Evolutionary conservation across 1,140 invertebrate genomes (phyloP).

Genomic region (Drosophila baimaii): DNA sequence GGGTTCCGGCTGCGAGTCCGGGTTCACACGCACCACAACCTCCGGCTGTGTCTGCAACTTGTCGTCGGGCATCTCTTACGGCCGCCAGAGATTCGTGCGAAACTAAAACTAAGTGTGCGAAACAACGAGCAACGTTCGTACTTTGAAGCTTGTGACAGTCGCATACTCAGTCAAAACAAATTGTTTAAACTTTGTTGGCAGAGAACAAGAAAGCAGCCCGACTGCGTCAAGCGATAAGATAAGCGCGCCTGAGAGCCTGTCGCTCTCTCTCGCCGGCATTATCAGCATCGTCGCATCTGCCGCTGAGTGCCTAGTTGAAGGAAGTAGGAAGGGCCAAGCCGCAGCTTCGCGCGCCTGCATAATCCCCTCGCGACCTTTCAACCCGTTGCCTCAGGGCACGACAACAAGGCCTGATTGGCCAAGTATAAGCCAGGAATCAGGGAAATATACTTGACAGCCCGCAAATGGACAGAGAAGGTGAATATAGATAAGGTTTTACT

Average conservation of each 20-base stretch:
- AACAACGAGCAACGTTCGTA: conserved; percentile 37
- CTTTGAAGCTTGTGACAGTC: conserved; percentile 59
- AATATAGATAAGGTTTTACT: conserved; percentile 9
- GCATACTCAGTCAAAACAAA: conserved; percentile 58
- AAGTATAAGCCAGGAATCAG: conserved; percentile 2
- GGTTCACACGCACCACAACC: conserved; percentile 35
- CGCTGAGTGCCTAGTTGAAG: conserved; percentile 15
- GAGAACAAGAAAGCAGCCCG: conserved; percentile 61
- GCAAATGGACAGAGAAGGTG: not conserved
- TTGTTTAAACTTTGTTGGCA: conserved; percentile 51
- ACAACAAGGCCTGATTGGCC: conserved; percentile 20
- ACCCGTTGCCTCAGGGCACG: conserved; percentile 2
- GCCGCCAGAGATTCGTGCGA: conserved; percentile 35
- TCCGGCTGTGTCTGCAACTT: conserved; percentile 29
- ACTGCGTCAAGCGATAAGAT: conserved; percentile 62
- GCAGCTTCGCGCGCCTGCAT: not conserved
- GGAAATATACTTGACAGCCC: conserved; percentile 7
- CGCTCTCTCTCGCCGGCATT: conserved; percentile 14
- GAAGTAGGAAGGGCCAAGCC: conserved; percentile 19
- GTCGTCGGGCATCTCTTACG: conserved; percentile 47
- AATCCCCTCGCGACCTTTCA: conserved; percentile 42
- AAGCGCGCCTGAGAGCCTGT: conserved; percentile 43
- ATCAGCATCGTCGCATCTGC: conserved; percentile 48
- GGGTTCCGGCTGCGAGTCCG: conserved; percentile 11
- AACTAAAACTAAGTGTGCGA: conserved; percentile 41